A percentile compares a stretch with the other conserved stretches of the same genome.
These are phyloP conservation scores for Cyprinus carpio DNA, from an alignment of 2,113 vertebrate genomes.

Conservation along the genomic window DNA sequence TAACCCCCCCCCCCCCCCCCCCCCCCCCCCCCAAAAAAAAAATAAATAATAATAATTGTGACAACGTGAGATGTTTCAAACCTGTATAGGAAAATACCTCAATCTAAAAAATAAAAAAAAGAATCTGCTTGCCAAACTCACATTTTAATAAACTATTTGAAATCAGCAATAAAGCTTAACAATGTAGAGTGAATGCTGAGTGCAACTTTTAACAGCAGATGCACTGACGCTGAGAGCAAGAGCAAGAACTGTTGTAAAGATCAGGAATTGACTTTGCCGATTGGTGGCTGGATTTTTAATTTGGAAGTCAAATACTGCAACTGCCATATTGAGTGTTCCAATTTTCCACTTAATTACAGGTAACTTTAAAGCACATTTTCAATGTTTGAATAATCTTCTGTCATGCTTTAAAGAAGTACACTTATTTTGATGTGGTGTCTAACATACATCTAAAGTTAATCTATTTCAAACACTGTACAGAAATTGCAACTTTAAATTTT, in stretches of 20 bases:
- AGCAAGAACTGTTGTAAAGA: too few relatives aligned
- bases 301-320: too few relatives aligned
- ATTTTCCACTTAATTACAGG: too few relatives aligned
- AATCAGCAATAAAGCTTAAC: too few relatives aligned
- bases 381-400: background rate
- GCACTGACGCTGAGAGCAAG: too few relatives aligned
- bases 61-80: background rate
- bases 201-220: background rate
- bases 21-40: too few relatives aligned
- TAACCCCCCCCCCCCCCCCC: too few relatives aligned
- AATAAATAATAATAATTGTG: background rate
- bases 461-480: background rate
- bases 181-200: background rate
- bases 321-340: too few relatives aligned
- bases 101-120: too few relatives aligned
- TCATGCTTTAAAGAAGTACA: background rate
- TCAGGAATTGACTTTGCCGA: too few relatives aligned
- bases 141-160: background rate
- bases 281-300: too few relatives aligned
- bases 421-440: background rate
- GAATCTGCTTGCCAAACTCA: background rate
- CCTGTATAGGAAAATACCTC: background rate
- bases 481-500: background rate
- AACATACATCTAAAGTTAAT: background rate
- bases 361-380: background rate